Evolutionary conservation across 2,888 invertebrate species (phyloP), one percentile per base, ranked within the genome.

Genomic region (Calliphora vomitoria): DNA sequence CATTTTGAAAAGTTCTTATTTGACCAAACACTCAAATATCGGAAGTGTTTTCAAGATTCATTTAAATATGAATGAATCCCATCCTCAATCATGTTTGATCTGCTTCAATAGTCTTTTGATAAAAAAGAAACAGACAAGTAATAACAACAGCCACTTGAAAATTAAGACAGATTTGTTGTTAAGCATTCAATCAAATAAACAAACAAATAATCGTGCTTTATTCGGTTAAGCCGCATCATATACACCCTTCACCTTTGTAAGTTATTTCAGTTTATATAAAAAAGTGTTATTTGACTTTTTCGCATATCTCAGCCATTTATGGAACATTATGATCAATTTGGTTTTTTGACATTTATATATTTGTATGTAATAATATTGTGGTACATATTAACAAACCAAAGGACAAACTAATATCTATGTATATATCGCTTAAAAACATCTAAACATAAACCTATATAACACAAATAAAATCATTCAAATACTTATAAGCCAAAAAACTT

Each of bases 31-130:
- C 75, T 31, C 11, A 55, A 6, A 55, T 55, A 66, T 78, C 78
- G 78, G 55, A 78, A 78, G 68, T 78, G 55, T 68, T 76, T 66
- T 64, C 0, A 76, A 64, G 50, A 31, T 64, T 64, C 31, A 50
- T 76, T 76, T 76, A 25, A 74, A 74, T 74, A 44, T 44, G 15
- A 74, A 74, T 74, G 58, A 44, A 60, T 74, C 58, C 41, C 25
- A 13, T 38, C 55, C 38, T 55, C 72, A 72, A 50, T 35, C 38
- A 4, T n/a, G 4, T 18, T 31, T 53, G 71, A 53, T 53, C n/a
- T 53, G 50, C 31, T 53, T 50, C n/a, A 31, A 25, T 72, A 60
- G 11, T 44, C 10, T 13, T 13, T 44, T 44, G 44, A 44, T 55
- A 20, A 55, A 55, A 55, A 55, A 50, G 50, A 50, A 50, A 15